These are phyloP conservation scores for Drosophila paracracens DNA, from an alignment of 2,888 invertebrate species.

Conservation along the genomic window DNA sequence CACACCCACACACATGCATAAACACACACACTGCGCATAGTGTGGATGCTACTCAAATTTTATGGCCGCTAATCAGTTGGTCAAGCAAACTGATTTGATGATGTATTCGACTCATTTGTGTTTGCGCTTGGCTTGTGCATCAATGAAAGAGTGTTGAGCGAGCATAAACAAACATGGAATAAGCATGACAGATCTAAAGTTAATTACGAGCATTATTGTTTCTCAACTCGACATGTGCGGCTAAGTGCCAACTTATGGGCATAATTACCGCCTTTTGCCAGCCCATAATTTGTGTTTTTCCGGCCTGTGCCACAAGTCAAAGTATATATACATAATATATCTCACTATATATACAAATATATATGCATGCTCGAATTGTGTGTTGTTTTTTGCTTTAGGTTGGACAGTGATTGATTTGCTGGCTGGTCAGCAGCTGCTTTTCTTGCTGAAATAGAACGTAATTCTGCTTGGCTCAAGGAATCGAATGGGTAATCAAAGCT, in stretches of 20 bases:
- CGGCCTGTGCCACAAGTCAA: constrained; percentile 48
- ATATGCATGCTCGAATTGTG: not conserved
- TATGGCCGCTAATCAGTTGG: constrained; percentile 17
- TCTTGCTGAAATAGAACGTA: not conserved
- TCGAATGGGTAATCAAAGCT: constrained; percentile 2
- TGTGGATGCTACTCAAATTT: constrained; percentile 12
- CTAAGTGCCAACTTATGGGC: constrained; percentile 62
- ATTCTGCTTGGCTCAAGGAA: not conserved
- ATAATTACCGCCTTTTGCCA: constrained; percentile 55
- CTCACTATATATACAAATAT: not conserved
- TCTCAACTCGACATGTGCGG: constrained; percentile 49
- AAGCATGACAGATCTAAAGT: constrained; percentile 73
- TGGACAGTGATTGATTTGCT: constrained; percentile 64
- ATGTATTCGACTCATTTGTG: constrained; percentile 28
- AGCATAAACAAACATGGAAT: constrained; percentile 13
- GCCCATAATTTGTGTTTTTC: constrained; percentile 15
- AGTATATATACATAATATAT: constrained; percentile 1
- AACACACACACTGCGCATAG: not conserved
- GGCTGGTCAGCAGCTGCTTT: constrained; percentile 28
- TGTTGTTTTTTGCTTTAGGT: constrained; percentile 5
- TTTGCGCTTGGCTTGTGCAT: constrained; percentile 30
- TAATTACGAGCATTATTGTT: constrained; percentile 69
- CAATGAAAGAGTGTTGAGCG: constrained; percentile 33
- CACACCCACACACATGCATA: not conserved
- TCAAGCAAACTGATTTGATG: constrained; percentile 14